Base-by-base conservation (phyloP, 2,888 invertebrate genomes). In the Dasysyrphus tricinctus region DNA sequence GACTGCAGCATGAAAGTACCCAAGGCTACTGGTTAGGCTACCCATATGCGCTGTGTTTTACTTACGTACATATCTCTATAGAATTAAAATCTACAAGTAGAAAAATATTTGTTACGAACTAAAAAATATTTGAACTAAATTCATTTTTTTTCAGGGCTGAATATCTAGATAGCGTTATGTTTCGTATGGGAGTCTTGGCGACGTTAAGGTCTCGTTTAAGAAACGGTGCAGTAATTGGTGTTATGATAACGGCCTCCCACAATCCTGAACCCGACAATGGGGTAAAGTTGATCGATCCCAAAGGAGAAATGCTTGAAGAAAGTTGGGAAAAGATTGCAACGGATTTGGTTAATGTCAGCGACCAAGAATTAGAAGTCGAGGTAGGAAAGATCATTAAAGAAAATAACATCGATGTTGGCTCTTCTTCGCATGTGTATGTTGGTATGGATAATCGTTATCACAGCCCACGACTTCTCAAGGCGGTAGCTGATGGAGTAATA, bases 191-290 rank as follows among this genome's bases (percentile, higher is more conserved):
- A 5, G 93, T 99, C 39, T 93, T 99, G 89, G 98, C 98, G 11
- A 97, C 96, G 5, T 93, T 99, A 37, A 94, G 99, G 70, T 98
- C 99, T 12, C 95, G 97, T 90, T 94, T 94, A 86, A 96, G 96
- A 90, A 95, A 95, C 93, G 97, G 98, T 95, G 96, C 96, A 90
- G 94, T 96, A 44, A 96, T 98, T 90, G 99, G 99, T 54, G 94
- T 99, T n/a, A 99, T 99, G 99, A 97, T 99, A 83, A 99, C 99
- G 0, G 99, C 99, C 0, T 99, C 99, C 0, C 99, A 99, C 92
- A 99, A 99, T 93, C 96, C 98, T 56, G 98, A 97, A 91, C 96
- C 96, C 0, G 99, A 99, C 91, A 99, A 99, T 92, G 99, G 99
- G 1, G 97, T 98, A 3, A 99, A 99, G 92, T 93, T 99, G 61